phyloP scores from a whole-genome alignment of 2,797 vertebrate species.

The Sitta carolinensis region DNA sequence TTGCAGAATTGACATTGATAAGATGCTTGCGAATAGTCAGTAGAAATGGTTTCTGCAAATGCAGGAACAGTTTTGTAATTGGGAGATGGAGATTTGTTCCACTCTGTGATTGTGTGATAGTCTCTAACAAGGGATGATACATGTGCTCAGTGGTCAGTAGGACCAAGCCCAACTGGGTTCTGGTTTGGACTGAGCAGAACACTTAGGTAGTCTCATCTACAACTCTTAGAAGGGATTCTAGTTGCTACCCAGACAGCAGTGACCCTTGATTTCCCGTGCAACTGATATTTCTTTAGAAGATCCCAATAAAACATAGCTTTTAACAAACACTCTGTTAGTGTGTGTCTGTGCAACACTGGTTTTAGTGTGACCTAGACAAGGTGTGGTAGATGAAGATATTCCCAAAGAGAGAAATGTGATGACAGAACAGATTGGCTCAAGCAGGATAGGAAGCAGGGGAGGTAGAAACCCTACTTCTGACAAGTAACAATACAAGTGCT shows the following conservation, averaged over 20 bases:
- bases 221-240: neutral
- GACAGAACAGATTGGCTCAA: neutral
- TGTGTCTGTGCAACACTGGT: neutral
- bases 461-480: neutral
- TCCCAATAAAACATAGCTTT: neutral
- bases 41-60: neutral
- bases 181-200: neutral
- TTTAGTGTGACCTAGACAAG: neutral
- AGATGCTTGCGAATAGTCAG: neutral
- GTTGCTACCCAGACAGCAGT: neutral
- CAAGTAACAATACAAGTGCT: neutral
- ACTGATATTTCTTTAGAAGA: neutral
- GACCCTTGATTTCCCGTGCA: neutral
- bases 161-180: neutral
- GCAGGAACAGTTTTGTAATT: neutral
- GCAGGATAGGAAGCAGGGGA: neutral
- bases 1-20: neutral
- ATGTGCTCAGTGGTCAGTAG: neutral
- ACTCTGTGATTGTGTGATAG: neutral
- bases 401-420: neutral
- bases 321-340: neutral
- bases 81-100: neutral
- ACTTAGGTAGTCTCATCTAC: neutral
- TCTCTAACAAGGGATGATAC: neutral
- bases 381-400: neutral